Evolutionary conservation across 2,113 vertebrate genomes (phyloP), one percentile per base, ranked within the genome.

Genomic region (Taxidea taxus): DNA sequence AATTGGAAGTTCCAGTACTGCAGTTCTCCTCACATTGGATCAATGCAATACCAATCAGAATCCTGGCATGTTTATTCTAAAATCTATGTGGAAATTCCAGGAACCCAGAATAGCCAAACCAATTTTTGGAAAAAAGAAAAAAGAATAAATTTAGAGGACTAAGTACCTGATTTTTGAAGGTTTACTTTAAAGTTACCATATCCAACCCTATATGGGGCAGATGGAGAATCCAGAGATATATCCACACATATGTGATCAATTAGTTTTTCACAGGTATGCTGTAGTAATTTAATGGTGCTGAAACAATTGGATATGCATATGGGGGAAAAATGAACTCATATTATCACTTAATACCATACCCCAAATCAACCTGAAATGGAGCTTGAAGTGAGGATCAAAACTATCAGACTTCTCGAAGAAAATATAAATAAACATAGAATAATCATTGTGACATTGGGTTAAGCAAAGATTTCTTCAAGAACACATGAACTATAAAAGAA

Each of bases 81-180:
- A 87, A 83, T 56, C 31, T 31, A 25, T 37, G 74, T 49, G 2
- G 60, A 84, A 70, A 87, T 39, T 56, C 37, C 82, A 78, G 74
- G 64, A 87, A 87, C 11, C 7, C 54, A 86, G 29, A 82, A 66
- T n/a, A 84, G 16, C 49, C n/a, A 87, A 93, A 70, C 74, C 29
- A 91, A 42, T 64, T 96, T 66, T 94, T n/a, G n/a, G 31, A 87
- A 95, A 70, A 91, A 91, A 5, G 56, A 70, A n/a, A 51, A 51
- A 51, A 14, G 34, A 54, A 64, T 1, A 83, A 75, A 18, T 96
- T 92, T 90, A 51, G 18, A 86, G 29, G 20, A 92, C 12, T n/a
- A 81, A 31, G 21, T 25, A 68, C 5, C 49, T 47, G 44, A 70
- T 85, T 92, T 94, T 18, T 77, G 42, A 89, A 91, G 49, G 34